A percentile compares a stretch with the other conserved stretches of the same genome.
Conservation (phyloP, 1,140 invertebrate species). For the Polypedilum pembai region DNA sequence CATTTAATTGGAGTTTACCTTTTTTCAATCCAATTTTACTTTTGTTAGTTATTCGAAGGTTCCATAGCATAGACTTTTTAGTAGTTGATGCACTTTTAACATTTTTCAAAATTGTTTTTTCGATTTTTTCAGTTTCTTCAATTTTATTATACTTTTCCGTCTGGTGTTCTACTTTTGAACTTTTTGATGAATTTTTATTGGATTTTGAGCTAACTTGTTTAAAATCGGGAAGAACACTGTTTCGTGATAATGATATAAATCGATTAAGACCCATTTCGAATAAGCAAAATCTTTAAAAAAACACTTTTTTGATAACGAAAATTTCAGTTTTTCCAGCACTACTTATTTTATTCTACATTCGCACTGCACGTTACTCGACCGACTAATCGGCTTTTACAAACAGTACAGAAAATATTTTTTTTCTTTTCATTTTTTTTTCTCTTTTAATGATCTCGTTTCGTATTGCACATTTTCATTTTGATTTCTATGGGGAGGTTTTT, state of each 20-base stretch:
- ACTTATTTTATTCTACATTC: slow-evolving; percentile 12
- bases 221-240: not conserved
- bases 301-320: not conserved
- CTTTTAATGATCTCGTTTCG: not conserved
- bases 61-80: slow-evolving; percentile 21
- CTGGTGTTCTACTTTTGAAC: not conserved
- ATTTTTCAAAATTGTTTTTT: slow-evolving; percentile 20
- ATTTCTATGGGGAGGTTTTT: not conserved
- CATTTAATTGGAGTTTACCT: not conserved
- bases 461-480: slow-evolving; percentile 2
- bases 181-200: not conserved
- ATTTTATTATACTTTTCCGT: not conserved
- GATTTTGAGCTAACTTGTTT: not conserved
- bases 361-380: not conserved
- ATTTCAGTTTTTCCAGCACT: not conserved
- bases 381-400: slow-evolving; percentile 24
- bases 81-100: not conserved
- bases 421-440: not conserved
- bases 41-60: not conserved
- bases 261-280: slow-evolving; percentile 8
- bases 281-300: not conserved
- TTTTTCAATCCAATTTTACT: not conserved
- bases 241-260: slow-evolving; percentile 22
- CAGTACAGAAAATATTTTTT: not conserved
- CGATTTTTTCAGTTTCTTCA: not conserved